Conservation (phyloP, 2,888 invertebrate species). For the Noctua comes region DNA sequence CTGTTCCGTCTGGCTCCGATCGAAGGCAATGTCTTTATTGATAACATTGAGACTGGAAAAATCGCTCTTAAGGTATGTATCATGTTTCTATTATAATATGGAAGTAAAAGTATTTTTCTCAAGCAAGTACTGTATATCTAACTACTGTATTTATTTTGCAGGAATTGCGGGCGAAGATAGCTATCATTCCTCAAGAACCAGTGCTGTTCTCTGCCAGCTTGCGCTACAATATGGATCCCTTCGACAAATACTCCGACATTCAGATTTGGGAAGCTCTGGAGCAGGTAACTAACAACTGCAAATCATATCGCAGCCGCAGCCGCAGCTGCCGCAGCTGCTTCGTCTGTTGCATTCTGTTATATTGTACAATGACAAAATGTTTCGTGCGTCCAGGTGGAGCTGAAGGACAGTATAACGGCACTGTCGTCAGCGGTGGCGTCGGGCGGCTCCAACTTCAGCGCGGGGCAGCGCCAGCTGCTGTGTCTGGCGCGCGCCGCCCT, state of each 20-base stretch:
- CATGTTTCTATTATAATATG: neutral
- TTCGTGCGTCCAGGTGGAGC: conserved; percentile 91
- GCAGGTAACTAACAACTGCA: conserved; percentile 77
- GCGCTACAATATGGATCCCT: conserved; percentile 92
- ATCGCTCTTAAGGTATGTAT: conserved; percentile 91
- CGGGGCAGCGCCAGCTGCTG: conserved; percentile 96
- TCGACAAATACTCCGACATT: conserved; percentile 89
- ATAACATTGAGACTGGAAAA: conserved; percentile 92
- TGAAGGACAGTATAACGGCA: conserved; percentile 92
- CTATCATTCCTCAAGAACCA: conserved; percentile 92
- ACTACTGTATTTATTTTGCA: conserved; percentile 71
- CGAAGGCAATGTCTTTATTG: conserved; percentile 94
- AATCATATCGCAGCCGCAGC: too few species aligned
- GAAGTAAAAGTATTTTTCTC: neutral
- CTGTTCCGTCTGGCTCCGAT: conserved; percentile 95
- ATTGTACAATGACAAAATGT: neutral
- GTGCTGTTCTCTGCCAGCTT: conserved; percentile 91
- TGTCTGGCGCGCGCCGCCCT: conserved; percentile 96
- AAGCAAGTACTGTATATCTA: neutral
- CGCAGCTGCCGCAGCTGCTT: neutral
- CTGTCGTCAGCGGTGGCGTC: conserved; percentile 92
- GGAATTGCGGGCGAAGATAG: conserved; percentile 91
- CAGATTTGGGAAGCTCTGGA: conserved; percentile 91
- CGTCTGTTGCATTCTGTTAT: neutral
- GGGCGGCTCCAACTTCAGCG: conserved; percentile 95